A percentile compares a stretch with the other conserved stretches of the same genome.
These are phyloP conservation scores for Sebastes glaucus DNA, from an alignment of 2,797 vertebrate genomes.

Conservation along the genomic window DNA sequence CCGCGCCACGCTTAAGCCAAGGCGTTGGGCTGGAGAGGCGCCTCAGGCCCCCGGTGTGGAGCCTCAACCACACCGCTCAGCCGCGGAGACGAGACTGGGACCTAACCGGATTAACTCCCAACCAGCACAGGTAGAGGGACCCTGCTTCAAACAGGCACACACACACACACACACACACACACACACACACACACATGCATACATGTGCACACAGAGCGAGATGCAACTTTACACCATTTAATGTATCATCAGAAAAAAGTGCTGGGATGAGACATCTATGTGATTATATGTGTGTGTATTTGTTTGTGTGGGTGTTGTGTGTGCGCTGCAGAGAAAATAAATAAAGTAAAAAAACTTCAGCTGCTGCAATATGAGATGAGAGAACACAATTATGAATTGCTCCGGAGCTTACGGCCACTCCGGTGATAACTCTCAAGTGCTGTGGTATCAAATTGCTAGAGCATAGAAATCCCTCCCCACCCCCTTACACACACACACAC, in stretches of 20 bases:
- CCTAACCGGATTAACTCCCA: conserved; percentile 92
- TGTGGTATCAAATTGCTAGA: conserved; percentile 68
- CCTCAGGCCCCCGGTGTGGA: conserved; percentile 65
- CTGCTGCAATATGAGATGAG: conserved; percentile 79
- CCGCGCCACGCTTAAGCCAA: conserved; percentile 85
- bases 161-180: conserved; percentile 35
- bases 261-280: conserved; percentile 67
- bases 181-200: conserved; percentile 30
- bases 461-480: conserved; percentile 46
- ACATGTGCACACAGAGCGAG: conserved; percentile 64
- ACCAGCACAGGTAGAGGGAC: conserved; percentile 78
- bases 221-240: conserved; percentile 86
- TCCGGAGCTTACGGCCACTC: conserved; percentile 75
- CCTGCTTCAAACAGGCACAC: conserved; percentile 56
- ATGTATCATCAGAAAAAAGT: conserved; percentile 81
- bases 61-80: conserved; percentile 73
- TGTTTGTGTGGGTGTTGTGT: conserved; percentile 34
- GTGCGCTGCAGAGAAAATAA: conserved; percentile 50
- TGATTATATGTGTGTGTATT: conserved; percentile 38
- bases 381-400: conserved; percentile 80
- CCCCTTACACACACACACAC: not conserved
- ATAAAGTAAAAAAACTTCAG: conserved; percentile 70
- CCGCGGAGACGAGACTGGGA: conserved; percentile 68
- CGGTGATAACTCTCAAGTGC: conserved; percentile 72
- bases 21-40: conserved; percentile 85